Percentiles rank a stretch among this genome's conserved stretches.
Conservation (phyloP, 2,888 invertebrate species). For the Dynastes maya region DNA sequence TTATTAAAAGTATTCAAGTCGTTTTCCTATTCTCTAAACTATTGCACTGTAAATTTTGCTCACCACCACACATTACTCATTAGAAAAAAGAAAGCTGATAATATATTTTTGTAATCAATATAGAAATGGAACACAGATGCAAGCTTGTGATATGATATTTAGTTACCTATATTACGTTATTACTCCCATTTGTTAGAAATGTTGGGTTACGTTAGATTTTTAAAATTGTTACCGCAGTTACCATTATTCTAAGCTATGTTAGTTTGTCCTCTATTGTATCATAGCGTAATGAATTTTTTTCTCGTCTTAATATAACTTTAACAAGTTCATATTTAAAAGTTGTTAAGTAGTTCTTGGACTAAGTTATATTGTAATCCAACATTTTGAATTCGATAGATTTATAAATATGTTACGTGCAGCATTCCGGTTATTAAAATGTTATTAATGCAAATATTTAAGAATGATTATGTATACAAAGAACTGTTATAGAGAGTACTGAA, state of each 20-base stretch:
- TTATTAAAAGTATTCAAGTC: no score
- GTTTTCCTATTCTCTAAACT: no score
- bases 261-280: neutral
- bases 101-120: constrained; percentile 11
- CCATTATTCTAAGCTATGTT: constrained; percentile 14
- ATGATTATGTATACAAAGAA: neutral
- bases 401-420: constrained; percentile 2
- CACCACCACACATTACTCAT: neutral
- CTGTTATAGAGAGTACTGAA: no score
- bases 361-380: constrained; percentile 43
- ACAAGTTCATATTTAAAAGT: neutral
- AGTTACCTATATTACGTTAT: constrained; percentile 13
- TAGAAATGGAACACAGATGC: constrained; percentile 37
- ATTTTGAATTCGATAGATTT: constrained; percentile 9
- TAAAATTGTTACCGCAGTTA: constrained; percentile 19
- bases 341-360: neutral
- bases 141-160: constrained; percentile 39
- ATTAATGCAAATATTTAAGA: neutral
- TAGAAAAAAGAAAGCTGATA: neutral
- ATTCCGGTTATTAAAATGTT: constrained; percentile 20
- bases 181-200: neutral
- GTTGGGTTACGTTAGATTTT: constrained; percentile 6
- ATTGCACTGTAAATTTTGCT: neutral
- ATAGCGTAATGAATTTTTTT: constrained; percentile 3
- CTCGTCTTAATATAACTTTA: constrained; percentile 15